phyloP scores from a whole-genome alignment of 1,140 invertebrate species.

The Drosophila albomicans region DNA sequence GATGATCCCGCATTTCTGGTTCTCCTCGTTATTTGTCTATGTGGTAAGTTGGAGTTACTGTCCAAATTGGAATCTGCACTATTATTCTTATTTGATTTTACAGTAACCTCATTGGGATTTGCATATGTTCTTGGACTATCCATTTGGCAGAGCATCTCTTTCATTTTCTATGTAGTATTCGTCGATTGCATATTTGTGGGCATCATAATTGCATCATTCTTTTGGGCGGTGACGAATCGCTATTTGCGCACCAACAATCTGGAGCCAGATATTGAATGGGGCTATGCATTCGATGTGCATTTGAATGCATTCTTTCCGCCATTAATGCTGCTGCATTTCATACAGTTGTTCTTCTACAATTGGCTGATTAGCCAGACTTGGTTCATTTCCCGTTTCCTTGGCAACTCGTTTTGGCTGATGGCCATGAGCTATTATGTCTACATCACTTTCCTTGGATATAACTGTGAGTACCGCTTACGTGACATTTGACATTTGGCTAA shows the following conservation, averaged over 20 bases:
- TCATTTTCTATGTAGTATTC: constrained; percentile 96
- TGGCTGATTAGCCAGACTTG: constrained; percentile 90
- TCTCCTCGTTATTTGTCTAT: constrained; percentile 94
- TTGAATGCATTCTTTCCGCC: constrained; percentile 98
- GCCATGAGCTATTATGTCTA: constrained; percentile 97
- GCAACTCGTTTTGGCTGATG: constrained; percentile 97
- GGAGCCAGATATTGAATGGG: constrained; percentile 97
- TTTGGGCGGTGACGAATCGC: constrained; percentile 94
- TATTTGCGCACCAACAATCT: constrained; percentile 91
- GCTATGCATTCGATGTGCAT: constrained; percentile 99
- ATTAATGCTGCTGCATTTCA: constrained; percentile 96
- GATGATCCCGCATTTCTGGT: constrained; percentile 99
- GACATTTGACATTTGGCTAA: neutral
- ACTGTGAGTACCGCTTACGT: constrained; percentile 89
- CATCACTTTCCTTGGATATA: constrained; percentile 99
- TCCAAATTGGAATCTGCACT: neutral
- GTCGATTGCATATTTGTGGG: constrained; percentile 97
- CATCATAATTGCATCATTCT: constrained; percentile 93
- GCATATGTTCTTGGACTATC: constrained; percentile 92
- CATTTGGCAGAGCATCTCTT: constrained; percentile 92
- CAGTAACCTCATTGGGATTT: constrained; percentile 96
- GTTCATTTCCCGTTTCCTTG: constrained; percentile 93
- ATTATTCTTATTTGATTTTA: constrained; percentile 61
- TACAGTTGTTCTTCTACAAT: constrained; percentile 96
- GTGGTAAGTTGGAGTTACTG: constrained; percentile 87